A percentile compares a stretch with the other conserved stretches of the same genome.
Evolutionary conservation across 2,113 vertebrate genomes (phyloP).

Genomic region (Thomomys bottae): DNA sequence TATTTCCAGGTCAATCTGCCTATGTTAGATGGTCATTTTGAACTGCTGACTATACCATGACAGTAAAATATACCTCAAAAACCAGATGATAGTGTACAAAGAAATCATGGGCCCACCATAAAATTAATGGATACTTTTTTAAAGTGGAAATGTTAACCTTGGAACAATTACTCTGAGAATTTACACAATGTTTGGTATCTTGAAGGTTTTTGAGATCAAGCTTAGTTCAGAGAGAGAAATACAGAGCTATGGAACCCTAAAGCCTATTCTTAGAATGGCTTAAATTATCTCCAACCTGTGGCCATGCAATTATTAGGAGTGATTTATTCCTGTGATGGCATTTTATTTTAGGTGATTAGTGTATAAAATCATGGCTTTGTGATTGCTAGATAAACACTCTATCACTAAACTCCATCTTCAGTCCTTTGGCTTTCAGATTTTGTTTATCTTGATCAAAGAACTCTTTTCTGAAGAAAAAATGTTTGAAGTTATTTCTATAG

Average conservation of each 20-base stretch:
- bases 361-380: too few species aligned
- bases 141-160: neutral
- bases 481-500: neutral
- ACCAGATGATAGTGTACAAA: neutral
- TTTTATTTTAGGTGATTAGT: neutral
- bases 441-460: neutral
- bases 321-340: neutral
- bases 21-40: slow-evolving; percentile 59
- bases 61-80: slow-evolving; percentile 23
- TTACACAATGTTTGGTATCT: neutral
- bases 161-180: neutral
- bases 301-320: neutral
- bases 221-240: neutral
- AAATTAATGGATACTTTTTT: neutral
- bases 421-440: too few species aligned
- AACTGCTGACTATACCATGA: neutral
- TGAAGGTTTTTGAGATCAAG: neutral
- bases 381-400: too few species aligned
- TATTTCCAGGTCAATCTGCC: slow-evolving; percentile 75
- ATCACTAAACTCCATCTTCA: too few species aligned
- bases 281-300: neutral
- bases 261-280: neutral
- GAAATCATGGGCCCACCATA: neutral
- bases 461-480: neutral
- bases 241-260: neutral